Conservation (phyloP, 2,113 vertebrate genomes). For the Chaenocephalus aceratus region DNA sequence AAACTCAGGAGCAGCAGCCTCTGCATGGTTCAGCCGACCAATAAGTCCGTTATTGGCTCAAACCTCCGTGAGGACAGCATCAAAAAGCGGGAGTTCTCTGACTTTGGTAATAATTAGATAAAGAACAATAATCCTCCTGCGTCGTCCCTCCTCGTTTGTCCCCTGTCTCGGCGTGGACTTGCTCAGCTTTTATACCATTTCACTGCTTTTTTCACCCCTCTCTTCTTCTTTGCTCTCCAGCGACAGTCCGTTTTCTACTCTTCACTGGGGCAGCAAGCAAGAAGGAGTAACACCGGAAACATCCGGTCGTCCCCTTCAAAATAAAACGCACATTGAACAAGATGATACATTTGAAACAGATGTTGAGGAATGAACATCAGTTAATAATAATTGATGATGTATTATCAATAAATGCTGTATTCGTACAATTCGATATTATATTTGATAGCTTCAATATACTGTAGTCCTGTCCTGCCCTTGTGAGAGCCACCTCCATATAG, state of each 20-base stretch:
- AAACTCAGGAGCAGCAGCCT: constrained; percentile 84
- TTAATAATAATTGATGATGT: neutral
- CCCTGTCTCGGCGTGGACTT: constrained; percentile 8
- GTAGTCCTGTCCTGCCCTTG: neutral
- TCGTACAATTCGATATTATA: neutral
- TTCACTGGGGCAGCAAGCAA: neutral
- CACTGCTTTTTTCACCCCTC: constrained; percentile 37
- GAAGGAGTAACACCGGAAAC: accelerated
- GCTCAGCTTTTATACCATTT: constrained; percentile 64
- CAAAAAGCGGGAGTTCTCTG: constrained; percentile 71
- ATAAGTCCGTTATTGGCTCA: constrained; percentile 80
- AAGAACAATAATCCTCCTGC: constrained; percentile 61
- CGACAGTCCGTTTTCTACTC: constrained; percentile 67
- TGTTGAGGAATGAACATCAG: neutral
- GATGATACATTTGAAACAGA: accelerated
- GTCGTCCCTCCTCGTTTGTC: constrained; percentile 15
- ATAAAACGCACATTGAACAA: constrained; percentile 5
- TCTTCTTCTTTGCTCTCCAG: constrained; percentile 51
- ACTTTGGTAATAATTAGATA: constrained; percentile 40
- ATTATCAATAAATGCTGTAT: too few relatives aligned
- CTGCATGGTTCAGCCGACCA: constrained; percentile 85
- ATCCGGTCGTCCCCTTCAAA: constrained; percentile 47
- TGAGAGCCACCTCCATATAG: neutral
- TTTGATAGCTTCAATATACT: neutral
- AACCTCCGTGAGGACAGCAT: constrained; percentile 83